Percentiles rank a stretch among this genome's conserved stretches.
These are phyloP conservation scores for Pseudocheirus occidentalis DNA, from an alignment of 2,797 vertebrate genomes.

Conservation along the genomic window DNA sequence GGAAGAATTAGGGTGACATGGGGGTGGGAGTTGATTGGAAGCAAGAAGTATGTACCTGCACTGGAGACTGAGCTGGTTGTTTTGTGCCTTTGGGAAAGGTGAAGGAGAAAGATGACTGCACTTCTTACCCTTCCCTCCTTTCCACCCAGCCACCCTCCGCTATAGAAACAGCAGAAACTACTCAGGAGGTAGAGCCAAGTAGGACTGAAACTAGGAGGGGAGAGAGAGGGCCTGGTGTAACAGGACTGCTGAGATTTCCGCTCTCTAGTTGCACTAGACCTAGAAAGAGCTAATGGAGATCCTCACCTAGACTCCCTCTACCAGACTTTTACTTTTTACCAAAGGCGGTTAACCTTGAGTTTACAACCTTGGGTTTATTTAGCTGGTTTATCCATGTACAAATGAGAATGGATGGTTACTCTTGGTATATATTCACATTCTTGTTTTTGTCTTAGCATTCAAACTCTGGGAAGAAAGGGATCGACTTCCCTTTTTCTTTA, in stretches of 20 bases:
- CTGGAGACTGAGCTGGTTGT: not conserved
- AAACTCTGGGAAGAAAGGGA: not conserved
- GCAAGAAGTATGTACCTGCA: not conserved
- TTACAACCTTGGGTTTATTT: not conserved
- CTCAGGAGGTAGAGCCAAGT: not conserved
- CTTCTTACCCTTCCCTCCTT: not conserved
- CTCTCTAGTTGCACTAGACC: not conserved
- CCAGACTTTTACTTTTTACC: not conserved
- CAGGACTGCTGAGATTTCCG: not conserved
- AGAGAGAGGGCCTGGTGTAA: not conserved
- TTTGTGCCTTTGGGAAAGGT: not conserved
- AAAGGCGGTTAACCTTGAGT: not conserved
- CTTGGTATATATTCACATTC: not conserved
- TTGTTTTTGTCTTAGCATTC: not conserved
- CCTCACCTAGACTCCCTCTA: not conserved
- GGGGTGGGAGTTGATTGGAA: not conserved
- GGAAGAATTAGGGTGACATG: no score
- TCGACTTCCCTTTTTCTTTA: not conserved
- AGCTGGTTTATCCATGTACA: not conserved
- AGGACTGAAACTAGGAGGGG: not conserved
- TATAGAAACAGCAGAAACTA: not conserved
- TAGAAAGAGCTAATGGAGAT: not conserved
- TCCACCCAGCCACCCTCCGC: not conserved
- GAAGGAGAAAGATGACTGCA: not conserved
- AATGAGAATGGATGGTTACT: not conserved